A percentile compares a stretch with the other conserved stretches of the same genome.
phyloP scores from a whole-genome alignment of 1,140 invertebrate species.

The Wiebesia pumilae region DNA sequence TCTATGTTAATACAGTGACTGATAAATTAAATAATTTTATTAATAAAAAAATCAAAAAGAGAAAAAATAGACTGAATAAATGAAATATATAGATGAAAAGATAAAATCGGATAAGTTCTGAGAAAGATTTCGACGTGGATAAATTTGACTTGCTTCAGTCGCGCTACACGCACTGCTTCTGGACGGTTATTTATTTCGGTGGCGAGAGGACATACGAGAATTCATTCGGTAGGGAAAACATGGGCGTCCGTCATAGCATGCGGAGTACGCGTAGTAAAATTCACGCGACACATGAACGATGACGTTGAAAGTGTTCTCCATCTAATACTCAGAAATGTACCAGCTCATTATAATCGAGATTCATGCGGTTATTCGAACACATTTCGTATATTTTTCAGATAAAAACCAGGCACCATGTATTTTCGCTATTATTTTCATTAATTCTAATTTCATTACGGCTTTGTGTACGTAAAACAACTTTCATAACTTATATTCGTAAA shows the following conservation, averaged over 20 bases:
- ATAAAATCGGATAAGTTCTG: slow-evolving; percentile 14
- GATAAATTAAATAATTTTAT: not conserved
- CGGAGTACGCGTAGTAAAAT: slow-evolving; percentile 26
- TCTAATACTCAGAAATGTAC: too few species aligned
- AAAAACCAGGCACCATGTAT: too few species aligned
- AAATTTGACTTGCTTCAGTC: slow-evolving; percentile 48
- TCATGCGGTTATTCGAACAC: too few species aligned
- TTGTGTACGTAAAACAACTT: too few species aligned
- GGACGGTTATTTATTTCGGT: slow-evolving; percentile 51
- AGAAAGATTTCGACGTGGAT: slow-evolving; percentile 36
- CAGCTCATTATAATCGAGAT: too few species aligned
- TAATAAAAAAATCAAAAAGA: not conserved
- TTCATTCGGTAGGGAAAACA: slow-evolving; percentile 5
- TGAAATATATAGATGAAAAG: not conserved
- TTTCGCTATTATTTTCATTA: too few species aligned
- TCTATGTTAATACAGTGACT: not conserved
- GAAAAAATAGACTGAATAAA: not conserved
- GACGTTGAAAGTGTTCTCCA: not conserved
- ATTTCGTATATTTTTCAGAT: too few species aligned
- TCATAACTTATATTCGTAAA: too few species aligned
- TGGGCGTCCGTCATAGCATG: slow-evolving; percentile 1
- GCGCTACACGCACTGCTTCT: slow-evolving; percentile 11
- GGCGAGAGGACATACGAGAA: slow-evolving; percentile 19
- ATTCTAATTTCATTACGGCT: too few species aligned
- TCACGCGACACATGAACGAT: not conserved